Percentiles rank a stretch among this genome's conserved stretches.
Conservation (phyloP, 2,888 invertebrate species). For the Frankliniella intonsa region DNA sequence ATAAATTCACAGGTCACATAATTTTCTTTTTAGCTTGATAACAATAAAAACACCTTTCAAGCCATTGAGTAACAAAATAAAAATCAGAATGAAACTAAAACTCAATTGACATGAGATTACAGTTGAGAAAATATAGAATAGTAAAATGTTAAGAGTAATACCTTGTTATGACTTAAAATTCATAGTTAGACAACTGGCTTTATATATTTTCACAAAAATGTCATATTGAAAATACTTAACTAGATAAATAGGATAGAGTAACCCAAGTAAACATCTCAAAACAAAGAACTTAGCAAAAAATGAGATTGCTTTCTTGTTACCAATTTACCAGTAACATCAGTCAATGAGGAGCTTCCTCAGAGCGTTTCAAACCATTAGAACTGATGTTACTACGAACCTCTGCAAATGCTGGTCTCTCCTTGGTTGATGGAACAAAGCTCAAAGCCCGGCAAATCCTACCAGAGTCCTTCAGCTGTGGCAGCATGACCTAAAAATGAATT, state of each 20-base stretch:
- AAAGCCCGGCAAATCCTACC: slow-evolving; percentile 61
- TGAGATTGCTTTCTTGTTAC: background rate
- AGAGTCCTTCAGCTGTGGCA: slow-evolving; percentile 48
- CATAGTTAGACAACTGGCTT: background rate
- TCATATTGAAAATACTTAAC: too few species aligned
- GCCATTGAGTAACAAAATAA: background rate
- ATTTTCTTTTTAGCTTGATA: background rate
- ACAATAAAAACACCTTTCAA: background rate
- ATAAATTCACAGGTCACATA: background rate
- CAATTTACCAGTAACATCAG: background rate
- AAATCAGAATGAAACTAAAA: background rate
- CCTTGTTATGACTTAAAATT: background rate
- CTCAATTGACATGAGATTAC: background rate
- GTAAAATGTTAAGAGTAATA: background rate
- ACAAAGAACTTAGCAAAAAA: background rate
- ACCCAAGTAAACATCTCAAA: background rate
- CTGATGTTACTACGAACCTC: slow-evolving; percentile 9
- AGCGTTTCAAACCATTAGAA: background rate
- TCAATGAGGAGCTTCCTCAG: slow-evolving; percentile 13
- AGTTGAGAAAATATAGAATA: background rate
- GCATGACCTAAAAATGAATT: slow-evolving; percentile 47
- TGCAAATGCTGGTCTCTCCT: slow-evolving; percentile 47
- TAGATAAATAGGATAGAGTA: background rate
- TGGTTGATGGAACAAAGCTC: slow-evolving; percentile 65
- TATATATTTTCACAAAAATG: background rate